These are phyloP conservation scores for Ursus arctos DNA, from an alignment of 2,113 vertebrate species.

Conservation along the genomic window DNA sequence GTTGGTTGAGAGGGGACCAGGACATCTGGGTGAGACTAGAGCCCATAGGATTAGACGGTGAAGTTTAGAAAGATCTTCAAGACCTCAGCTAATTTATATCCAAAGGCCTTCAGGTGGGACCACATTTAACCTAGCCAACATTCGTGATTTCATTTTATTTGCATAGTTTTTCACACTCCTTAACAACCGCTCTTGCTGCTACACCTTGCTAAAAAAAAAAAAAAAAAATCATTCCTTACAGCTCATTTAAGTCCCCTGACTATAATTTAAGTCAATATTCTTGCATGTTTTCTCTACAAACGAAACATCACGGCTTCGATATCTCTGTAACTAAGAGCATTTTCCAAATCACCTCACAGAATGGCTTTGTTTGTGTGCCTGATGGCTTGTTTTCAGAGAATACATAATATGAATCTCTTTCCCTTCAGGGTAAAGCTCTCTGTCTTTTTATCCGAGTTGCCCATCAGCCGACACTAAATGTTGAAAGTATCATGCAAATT, in stretches of 20 bases:
- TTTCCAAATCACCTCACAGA: neutral
- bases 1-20: neutral
- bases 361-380: neutral
- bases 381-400: neutral
- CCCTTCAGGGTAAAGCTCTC: neutral
- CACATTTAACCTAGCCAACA: neutral
- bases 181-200: neutral
- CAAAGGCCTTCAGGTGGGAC: neutral
- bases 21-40: neutral
- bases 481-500: neutral
- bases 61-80: conserved; percentile 12
- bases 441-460: neutral
- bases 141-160: neutral
- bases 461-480: neutral
- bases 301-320: neutral
- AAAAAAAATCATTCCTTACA: neutral
- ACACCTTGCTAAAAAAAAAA: neutral
- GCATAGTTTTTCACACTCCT: neutral
- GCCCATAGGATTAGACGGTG: neutral
- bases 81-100: neutral
- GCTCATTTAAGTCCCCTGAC: neutral
- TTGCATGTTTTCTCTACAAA: neutral
- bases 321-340: neutral
- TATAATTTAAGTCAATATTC: conserved; percentile 13
- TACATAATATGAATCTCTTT: neutral